A percentile compares a stretch with the other conserved stretches of the same genome.
These are phyloP conservation scores for Harpagoxenus sublaevis DNA, from an alignment of 2,888 invertebrate species.

Conservation along the genomic window DNA sequence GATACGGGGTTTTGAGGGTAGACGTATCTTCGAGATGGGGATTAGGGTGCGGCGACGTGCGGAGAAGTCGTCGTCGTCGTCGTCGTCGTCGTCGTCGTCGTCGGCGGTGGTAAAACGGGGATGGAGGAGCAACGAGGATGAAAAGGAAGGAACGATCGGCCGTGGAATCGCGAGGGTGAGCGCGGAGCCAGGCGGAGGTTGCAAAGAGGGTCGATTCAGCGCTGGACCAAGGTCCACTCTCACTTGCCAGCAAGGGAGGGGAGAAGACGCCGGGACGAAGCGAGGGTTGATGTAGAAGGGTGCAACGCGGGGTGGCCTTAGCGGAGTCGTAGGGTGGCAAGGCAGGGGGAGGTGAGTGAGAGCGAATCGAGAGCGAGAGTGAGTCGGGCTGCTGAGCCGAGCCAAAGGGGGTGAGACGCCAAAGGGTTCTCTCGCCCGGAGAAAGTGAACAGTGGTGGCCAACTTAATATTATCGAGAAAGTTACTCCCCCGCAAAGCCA, in stretches of 20 bases:
- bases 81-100: constrained; percentile 67
- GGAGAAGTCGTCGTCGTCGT: constrained; percentile 70
- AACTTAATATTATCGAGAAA: constrained; percentile 68
- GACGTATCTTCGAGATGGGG: constrained; percentile 84
- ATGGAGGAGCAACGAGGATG: constrained; percentile 71
- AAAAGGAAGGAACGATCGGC: constrained; percentile 63
- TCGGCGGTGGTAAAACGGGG: constrained; percentile 75
- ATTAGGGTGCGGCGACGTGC: constrained; percentile 85
- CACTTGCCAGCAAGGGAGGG: constrained; percentile 79
- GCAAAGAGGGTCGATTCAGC: constrained; percentile 84
- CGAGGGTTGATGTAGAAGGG: constrained; percentile 63
- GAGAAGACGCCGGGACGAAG: constrained; percentile 67
- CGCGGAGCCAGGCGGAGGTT: constrained; percentile 73
- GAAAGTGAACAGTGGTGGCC: constrained; percentile 85
- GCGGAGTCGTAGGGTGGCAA: constrained; percentile 55
- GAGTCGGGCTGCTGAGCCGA: constrained; percentile 80
- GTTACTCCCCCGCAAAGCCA: not conserved
- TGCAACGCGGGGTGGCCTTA: constrained; percentile 66
- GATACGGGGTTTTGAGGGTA: constrained; percentile 81
- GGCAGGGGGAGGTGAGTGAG: constrained; percentile 76
- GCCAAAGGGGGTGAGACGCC: constrained; percentile 82
- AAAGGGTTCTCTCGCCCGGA: constrained; percentile 83
- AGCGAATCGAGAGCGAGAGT: constrained; percentile 85
- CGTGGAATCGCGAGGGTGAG: constrained; percentile 71
- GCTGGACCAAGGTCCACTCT: constrained; percentile 86